These are phyloP conservation scores for Lacerta bilineata DNA, from an alignment of 2,797 vertebrate species.

Conservation along the genomic window DNA sequence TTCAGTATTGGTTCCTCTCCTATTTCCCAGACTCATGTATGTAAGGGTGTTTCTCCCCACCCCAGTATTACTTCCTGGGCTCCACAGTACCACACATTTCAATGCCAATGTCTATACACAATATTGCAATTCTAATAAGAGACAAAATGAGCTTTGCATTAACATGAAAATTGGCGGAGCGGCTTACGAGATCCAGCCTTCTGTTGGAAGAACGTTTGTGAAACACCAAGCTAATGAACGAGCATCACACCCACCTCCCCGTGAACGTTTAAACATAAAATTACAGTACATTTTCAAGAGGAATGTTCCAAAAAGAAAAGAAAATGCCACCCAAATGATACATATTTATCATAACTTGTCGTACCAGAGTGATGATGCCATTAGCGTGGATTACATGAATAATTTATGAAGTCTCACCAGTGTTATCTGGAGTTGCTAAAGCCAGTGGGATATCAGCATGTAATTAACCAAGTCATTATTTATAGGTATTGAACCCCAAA, in stretches of 20 bases:
- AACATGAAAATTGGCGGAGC: slow-evolving; percentile 12
- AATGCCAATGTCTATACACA: not conserved
- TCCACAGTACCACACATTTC: no score
- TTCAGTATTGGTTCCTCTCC: no score
- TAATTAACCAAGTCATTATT: slow-evolving; percentile 44
- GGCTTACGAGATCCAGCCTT: not conserved
- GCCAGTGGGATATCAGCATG: slow-evolving; percentile 28
- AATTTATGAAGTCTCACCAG: slow-evolving; percentile 33
- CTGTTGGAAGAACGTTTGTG: slow-evolving; percentile 35
- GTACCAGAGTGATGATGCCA: slow-evolving; percentile 38
- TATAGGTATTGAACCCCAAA: slow-evolving; percentile 38
- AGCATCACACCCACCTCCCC: slow-evolving; percentile 28
- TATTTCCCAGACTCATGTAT: no score
- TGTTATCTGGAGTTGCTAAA: slow-evolving; percentile 41
- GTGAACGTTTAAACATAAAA: slow-evolving; percentile 47
- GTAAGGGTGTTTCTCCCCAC: no score
- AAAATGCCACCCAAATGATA: slow-evolving; percentile 32
- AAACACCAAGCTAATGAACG: slow-evolving; percentile 57
- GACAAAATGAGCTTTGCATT: slow-evolving; percentile 26
- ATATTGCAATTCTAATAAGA: slow-evolving; percentile 12
- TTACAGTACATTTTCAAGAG: slow-evolving; percentile 43
- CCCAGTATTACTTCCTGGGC: no score
- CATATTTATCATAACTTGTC: slow-evolving; percentile 43
- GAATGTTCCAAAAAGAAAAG: slow-evolving; percentile 6
- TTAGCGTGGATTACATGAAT: slow-evolving; percentile 51